Conservation (phyloP, 2,888 invertebrate species). For the Anagyrus pseudococci region DNA sequence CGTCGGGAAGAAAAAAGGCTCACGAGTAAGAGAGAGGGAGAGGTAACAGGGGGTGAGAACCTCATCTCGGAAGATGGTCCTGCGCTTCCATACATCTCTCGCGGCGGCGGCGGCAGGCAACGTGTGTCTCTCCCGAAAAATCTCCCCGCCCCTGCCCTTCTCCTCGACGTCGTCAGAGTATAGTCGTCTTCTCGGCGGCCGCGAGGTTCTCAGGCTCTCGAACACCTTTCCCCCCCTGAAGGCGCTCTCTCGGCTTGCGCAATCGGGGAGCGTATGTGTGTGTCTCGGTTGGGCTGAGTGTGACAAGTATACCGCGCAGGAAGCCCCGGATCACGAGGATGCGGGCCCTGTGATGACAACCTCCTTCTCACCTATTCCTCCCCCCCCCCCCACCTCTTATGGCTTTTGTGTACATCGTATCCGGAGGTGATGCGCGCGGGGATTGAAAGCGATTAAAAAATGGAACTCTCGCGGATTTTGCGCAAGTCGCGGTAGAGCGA, state of each 20-base stretch:
- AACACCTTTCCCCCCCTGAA: conserved; percentile 2
- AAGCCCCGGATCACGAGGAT: conserved; percentile 17
- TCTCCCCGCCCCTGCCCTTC: not conserved
- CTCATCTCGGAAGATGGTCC: conserved; percentile 3
- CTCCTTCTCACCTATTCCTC: no score
- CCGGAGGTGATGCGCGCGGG: not conserved
- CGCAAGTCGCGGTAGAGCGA: not conserved
- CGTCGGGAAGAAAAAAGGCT: not conserved
- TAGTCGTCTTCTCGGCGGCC: no score
- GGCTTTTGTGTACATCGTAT: no score
- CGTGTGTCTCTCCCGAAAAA: conserved; percentile 2
- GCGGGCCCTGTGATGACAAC: not conserved
- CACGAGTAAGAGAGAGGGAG: not conserved
- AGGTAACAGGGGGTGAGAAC: not conserved
- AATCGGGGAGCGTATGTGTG: conserved; percentile 1
- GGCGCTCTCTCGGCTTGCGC: conserved; percentile 3
- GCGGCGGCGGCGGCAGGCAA: not conserved
- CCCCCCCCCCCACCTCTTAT: no score
- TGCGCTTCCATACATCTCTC: not conserved
- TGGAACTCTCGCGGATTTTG: not conserved
- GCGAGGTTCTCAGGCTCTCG: conserved; percentile 22
- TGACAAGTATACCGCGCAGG: not conserved
- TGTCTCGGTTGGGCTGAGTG: not conserved
- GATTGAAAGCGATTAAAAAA: not conserved
- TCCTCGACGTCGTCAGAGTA: not conserved